These are phyloP conservation scores for Thymelicus acteon DNA, from an alignment of 2,888 invertebrate genomes.

Conservation along the genomic window DNA sequence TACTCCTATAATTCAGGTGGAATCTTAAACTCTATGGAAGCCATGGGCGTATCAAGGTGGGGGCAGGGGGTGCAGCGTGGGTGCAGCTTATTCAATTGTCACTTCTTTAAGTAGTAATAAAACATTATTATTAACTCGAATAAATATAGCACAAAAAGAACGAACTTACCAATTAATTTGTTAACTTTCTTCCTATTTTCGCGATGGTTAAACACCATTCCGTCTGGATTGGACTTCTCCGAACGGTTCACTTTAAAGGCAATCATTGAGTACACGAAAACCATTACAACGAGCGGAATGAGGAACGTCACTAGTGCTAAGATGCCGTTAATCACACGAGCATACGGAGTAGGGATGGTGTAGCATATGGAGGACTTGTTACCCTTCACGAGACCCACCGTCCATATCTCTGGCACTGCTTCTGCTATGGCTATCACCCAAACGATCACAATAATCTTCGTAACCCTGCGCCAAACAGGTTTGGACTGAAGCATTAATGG, in stretches of 20 bases:
- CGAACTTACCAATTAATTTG: conserved; percentile 64
- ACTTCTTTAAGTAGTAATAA: too few relatives aligned
- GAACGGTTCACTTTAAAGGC: conserved; percentile 58
- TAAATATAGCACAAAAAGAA: too few relatives aligned
- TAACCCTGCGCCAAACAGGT: conserved; percentile 57
- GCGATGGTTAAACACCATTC: conserved; percentile 59
- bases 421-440: conserved; percentile 61
- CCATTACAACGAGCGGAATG: conserved; percentile 61
- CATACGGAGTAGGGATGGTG: conserved; percentile 54
- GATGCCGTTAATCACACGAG: conserved; percentile 57
- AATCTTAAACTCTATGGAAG: too few relatives aligned
- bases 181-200: conserved; percentile 63
- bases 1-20: too few relatives aligned
- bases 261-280: conserved; percentile 62
- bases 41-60: too few relatives aligned
- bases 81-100: too few relatives aligned
- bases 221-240: conserved; percentile 50
- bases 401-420: conserved; percentile 59
- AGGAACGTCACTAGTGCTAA: conserved; percentile 59
- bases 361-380: conserved; percentile 55
- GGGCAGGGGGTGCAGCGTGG: too few relatives aligned
- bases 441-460: conserved; percentile 56
- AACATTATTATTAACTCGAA: too few relatives aligned
- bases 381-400: conserved; percentile 54
- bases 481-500: conserved; percentile 56